Evolutionary conservation across 92 coral and sea anemone species (phyloP).

Genomic region (Umimayanthus chanpuru): DNA sequence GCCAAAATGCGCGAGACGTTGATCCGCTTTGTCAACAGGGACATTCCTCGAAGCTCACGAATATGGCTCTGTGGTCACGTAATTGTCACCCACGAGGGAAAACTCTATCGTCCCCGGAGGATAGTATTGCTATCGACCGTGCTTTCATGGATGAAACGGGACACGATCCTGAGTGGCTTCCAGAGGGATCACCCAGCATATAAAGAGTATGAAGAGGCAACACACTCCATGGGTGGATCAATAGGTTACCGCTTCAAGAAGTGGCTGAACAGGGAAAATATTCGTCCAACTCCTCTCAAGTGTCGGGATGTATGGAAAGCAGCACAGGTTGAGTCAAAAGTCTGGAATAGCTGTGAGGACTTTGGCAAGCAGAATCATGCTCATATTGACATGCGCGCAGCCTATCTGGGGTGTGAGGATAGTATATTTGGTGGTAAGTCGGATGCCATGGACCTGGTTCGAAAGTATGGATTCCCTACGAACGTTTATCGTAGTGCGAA

Average conservation of each 20-base stretch:
- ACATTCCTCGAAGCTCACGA: background rate
- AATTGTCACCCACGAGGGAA: background rate
- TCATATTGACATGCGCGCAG: constrained; percentile 49
- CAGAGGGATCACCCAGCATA: constrained; percentile 4
- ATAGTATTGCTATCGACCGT: background rate
- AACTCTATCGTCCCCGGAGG: background rate
- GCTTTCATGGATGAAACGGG: no score
- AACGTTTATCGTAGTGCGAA: no score
- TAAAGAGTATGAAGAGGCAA: no score
- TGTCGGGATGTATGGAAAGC: constrained; percentile 25
- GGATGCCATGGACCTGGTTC: constrained; percentile 46
- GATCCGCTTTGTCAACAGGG: constrained; percentile 18
- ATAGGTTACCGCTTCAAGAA: no score
- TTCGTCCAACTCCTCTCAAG: background rate
- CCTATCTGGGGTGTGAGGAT: constrained; percentile 45
- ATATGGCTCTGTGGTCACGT: constrained; percentile 16
- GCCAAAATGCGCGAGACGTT: background rate
- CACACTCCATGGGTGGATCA: background rate
- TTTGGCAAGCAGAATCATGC: no score
- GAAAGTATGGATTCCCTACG: no score
- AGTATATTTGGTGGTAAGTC: background rate
- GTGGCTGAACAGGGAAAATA: no score
- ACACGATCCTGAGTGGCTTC: background rate
- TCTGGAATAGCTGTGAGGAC: no score
- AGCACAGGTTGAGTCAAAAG: no score